Evolutionary conservation across 2,888 invertebrate species (phyloP), one percentile per base, ranked within the genome.

Genomic region (Scrobipalpa atriplicella): DNA sequence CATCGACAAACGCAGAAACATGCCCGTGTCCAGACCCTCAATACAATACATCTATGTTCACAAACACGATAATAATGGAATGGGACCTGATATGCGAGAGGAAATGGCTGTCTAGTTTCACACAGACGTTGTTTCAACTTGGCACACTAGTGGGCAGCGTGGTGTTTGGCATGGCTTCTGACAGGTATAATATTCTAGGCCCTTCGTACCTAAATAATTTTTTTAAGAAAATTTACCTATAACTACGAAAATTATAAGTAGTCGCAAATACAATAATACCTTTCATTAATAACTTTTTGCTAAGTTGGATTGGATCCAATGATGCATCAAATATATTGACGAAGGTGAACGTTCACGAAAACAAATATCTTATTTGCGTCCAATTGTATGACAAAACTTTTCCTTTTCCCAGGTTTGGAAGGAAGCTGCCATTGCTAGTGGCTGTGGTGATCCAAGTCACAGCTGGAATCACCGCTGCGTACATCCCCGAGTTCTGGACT

Each of bases 61-160:
- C 94, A 1, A 94, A 94, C 72, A 96, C 96, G 0, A 96, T 97
- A 18, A 93, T 94, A 67, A 95, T 95, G 66, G 94, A 97, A 93
- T 97, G 96, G 96, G 92, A 95, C 81, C 90, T 97, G 69, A 95
- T 96, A 29, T 97, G 96, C 81, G 93, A 94, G 2, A 93, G 87
- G 56, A 90, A 91, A 62, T 94, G 95, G 86, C 84, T 96, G 69
- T 93, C 94, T 1, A 95, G 95, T 78, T 89, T 96, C 36, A 95
- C 95, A 0, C 97, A 97, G 84, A 95, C 95, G 7, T 83, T 96
- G 67, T 95, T 96, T 67, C 97, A 97, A 95, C 83, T 95, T 67
- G 97, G 97, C 39, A 94, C 96, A 62, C 88, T 97, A 75, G 75
- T 95, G 39, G 97, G 97, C 56, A 96, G 95, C 78, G 93, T 96